Evolutionary conservation across 2,797 vertebrate genomes (phyloP), one percentile per base, ranked within the genome.

Genomic region (Strix occidentalis): DNA sequence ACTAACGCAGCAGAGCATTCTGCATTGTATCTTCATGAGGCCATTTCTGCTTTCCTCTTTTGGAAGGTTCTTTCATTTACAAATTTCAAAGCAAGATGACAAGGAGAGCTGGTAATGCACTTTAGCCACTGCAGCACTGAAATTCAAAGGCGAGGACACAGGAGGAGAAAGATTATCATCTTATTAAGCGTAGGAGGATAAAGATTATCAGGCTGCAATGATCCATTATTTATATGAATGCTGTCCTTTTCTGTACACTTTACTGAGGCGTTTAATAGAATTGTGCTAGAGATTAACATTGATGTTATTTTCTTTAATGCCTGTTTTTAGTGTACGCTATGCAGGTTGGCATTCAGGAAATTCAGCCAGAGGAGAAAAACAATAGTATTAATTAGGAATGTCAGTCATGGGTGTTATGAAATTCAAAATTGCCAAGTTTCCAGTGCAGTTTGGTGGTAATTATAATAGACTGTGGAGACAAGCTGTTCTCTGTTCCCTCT

Each of bases 341-440:
- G 92, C 93, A 85, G 96, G 97, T 93, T 97, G 96, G 93, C 84
- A 90, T 97, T 97, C 91, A 95, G 96, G 93, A 97, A 96, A 87
- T 91, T 92, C 96, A 97, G 96, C 95, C 97, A 97, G 96, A 97
- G 97, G 95, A 97, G 96, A 80, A 89, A 96, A 97, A 96, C 97
- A 98, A 97, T 97, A 95, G 95, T 96, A 96, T 97, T 98, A 97
- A 98, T 98, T 98, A 98, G 96, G 87, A 90, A 94, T 79, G 96
- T 97, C 97, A 97, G 96, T 98, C 97, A 97, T 94, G 97, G 95
- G 79, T 97, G 95, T 97, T 97, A 96, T 87, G 95, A 97, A 97
- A 97, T 97, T 97, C 95, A 96, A 92, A 98, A 97, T 84, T 97
- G 97, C 95, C 70, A 95, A 95, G 95, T 96, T 98, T 96, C 87